These are phyloP conservation scores for Centropyge bicolor DNA, from an alignment of 2,797 vertebrate species.

Conservation along the genomic window DNA sequence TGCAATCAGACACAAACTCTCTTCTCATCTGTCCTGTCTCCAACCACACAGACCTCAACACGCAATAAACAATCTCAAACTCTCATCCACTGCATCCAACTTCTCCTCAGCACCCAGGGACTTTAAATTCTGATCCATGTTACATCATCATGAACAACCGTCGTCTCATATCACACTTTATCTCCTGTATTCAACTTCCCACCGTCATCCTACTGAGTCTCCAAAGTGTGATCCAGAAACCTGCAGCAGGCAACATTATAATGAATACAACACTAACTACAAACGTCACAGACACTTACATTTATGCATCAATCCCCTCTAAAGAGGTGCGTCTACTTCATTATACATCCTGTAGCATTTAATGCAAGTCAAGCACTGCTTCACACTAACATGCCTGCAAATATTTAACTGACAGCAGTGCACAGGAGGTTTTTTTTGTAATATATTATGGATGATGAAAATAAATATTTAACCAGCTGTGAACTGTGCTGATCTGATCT, in stretches of 20 bases:
- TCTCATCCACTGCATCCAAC: conserved; percentile 11
- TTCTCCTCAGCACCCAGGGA: background rate
- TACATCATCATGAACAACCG: conserved; percentile 1
- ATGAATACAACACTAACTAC: conserved; percentile 20
- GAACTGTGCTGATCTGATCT: conserved; percentile 18
- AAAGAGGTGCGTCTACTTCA: conserved; percentile 12
- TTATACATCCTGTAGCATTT: conserved; percentile 17
- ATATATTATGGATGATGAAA: conserved; percentile 37
- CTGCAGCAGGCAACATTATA: background rate
- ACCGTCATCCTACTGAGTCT: background rate
- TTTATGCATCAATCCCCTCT: conserved; percentile 11
- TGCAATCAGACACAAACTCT: conserved; percentile 3
- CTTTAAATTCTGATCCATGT: background rate
- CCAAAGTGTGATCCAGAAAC: background rate
- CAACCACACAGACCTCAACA: background rate
- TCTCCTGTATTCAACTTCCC: background rate
- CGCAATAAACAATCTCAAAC: conserved; percentile 3
- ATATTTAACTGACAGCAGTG: conserved; percentile 36
- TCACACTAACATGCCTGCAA: conserved; percentile 7
- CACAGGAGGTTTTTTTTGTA: conserved; percentile 10
- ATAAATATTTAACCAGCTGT: conserved; percentile 45
- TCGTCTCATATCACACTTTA: conserved; percentile 1
- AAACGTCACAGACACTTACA: background rate
- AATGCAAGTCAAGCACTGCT: conserved; percentile 21
- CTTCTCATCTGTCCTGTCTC: background rate